Percentiles rank a stretch among this genome's conserved stretches.
These are phyloP conservation scores for Caenorhabditis sp. DNA, from an alignment of 2,888 invertebrate genomes.

Conservation along the genomic window DNA sequence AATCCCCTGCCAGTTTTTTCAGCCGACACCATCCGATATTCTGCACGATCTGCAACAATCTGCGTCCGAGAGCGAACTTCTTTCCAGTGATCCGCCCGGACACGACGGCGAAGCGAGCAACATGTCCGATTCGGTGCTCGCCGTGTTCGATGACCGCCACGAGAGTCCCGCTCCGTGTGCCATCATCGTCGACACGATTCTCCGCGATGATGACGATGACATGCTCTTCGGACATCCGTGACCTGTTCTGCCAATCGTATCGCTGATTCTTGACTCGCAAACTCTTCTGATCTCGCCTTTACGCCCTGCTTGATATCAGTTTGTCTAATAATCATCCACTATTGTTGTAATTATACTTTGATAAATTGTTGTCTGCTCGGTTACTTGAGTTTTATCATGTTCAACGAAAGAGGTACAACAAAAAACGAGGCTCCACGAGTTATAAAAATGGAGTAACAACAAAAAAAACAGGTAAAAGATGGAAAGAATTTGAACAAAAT, in stretches of 20 bases:
- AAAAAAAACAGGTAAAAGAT: conserved; percentile 40
- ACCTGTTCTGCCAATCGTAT: too few relatives aligned
- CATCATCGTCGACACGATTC: conserved; percentile 42
- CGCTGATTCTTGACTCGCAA: too few relatives aligned
- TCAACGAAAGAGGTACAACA: conserved; percentile 57
- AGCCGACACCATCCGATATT: conserved; percentile 30
- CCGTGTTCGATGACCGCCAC: conserved; percentile 29
- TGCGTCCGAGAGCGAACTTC: not conserved
- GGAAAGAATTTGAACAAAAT: conserved; percentile 31
- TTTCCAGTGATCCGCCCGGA: conserved; percentile 15
- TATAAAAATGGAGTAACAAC: conserved; percentile 21
- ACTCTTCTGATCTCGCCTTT: too few relatives aligned
- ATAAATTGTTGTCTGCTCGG: too few relatives aligned
- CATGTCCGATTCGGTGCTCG: conserved; percentile 8
- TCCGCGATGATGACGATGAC: conserved; percentile 31
- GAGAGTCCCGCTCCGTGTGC: conserved; percentile 31
- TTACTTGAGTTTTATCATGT: conserved; percentile 26
- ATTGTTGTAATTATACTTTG: too few relatives aligned
- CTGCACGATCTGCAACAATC: conserved; percentile 35
- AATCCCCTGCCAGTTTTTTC: conserved; percentile 13
- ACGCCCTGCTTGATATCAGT: too few relatives aligned
- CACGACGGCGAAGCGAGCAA: not conserved
- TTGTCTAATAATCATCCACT: too few relatives aligned
- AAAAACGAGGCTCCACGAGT: conserved; percentile 19
- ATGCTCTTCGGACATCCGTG: too few relatives aligned